Conservation (phyloP, 2,888 invertebrate species). For the Cephus nigrinus region DNA sequence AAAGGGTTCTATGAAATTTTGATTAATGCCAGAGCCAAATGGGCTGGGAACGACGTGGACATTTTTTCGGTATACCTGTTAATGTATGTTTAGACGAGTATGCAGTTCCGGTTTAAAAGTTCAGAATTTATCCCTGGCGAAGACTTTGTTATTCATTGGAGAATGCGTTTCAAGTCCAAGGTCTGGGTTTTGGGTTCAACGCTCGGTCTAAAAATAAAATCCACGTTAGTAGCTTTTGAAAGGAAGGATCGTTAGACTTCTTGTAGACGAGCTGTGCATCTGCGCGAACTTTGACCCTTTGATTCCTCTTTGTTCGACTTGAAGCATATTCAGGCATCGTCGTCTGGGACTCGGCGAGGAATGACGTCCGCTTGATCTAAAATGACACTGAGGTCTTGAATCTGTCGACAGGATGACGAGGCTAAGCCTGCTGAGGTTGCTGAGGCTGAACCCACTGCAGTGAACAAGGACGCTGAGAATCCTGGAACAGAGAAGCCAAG, state of each 20-base stretch:
- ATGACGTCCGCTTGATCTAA: background rate
- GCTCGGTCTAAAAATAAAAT: background rate
- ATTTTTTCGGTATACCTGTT: background rate
- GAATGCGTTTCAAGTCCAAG: background rate
- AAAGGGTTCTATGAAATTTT: background rate
- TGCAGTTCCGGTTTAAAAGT: background rate
- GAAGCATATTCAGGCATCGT: background rate
- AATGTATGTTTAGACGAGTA: background rate
- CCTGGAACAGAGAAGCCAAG: slow-evolving; percentile 48
- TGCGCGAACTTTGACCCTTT: background rate
- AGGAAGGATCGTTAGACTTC: background rate
- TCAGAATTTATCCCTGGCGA: background rate
- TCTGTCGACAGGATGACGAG: slow-evolving; percentile 49
- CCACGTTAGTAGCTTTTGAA: background rate
- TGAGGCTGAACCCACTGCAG: slow-evolving; percentile 38
- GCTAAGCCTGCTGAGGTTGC: slow-evolving; percentile 55
- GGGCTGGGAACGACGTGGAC: background rate
- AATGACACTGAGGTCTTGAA: background rate
- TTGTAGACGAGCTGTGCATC: background rate
- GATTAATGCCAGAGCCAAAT: background rate
- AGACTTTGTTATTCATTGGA: background rate
- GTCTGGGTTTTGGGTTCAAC: background rate
- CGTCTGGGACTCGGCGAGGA: background rate
- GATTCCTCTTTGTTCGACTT: background rate
- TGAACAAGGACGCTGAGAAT: slow-evolving; percentile 51